Conservation (phyloP, 2,113 vertebrate species). For the Prietella phreatophila region DNA sequence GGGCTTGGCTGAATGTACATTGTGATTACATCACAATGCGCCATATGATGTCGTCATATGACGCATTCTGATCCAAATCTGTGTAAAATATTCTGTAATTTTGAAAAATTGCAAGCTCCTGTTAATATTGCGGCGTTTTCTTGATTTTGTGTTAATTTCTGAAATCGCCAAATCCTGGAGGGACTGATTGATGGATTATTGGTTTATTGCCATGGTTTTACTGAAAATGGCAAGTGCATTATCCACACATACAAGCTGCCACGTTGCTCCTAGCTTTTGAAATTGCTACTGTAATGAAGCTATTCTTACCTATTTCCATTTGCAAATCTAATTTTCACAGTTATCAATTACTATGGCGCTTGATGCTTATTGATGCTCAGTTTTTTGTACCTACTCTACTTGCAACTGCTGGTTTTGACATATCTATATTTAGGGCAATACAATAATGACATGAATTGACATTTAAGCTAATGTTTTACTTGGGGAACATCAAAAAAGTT, state of each 20-base stretch:
- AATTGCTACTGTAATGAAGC: neutral
- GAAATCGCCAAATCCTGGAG: too few species aligned
- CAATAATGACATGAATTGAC: neutral
- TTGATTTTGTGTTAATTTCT: too few species aligned
- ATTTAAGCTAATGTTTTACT: neutral
- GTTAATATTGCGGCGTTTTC: too few species aligned
- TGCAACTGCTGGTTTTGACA: neutral
- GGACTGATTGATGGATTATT: neutral
- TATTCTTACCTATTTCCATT: neutral
- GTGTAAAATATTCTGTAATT: too few species aligned
- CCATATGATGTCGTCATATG: too few species aligned
- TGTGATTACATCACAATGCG: too few species aligned
- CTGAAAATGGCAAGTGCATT: neutral
- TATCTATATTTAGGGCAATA: neutral
- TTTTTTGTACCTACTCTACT: neutral
- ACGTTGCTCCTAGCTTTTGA: neutral
- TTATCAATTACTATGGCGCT: neutral
- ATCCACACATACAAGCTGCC: neutral
- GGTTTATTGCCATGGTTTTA: neutral
- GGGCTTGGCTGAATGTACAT: too few species aligned
- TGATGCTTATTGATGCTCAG: neutral
- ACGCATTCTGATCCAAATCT: too few species aligned
- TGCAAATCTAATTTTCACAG: neutral
- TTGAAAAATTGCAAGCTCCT: too few species aligned
- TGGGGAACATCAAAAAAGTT: neutral